Base-by-base conservation (phyloP, 1,140 invertebrate genomes). In the Bombus waltoni region DNA sequence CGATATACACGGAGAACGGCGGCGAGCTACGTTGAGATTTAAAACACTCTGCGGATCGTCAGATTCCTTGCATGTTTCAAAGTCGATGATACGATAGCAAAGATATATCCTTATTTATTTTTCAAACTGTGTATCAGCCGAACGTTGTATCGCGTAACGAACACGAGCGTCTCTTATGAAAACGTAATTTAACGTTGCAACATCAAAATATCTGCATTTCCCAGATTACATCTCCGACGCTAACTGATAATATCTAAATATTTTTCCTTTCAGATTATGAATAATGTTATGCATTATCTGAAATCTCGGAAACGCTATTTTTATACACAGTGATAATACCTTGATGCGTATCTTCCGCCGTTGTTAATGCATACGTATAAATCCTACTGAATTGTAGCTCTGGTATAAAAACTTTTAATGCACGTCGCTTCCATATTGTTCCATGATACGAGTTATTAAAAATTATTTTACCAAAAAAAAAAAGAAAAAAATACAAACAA, bases 221-320 rank as follows among this genome's bases (percentile, higher is more conserved):
- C n/a, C 35, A 32, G 22, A 70, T 78, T 83, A 70, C 22, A 15
- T 25, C 28, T 2, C 11, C 22, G 22, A 28, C 44, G 35, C 35
- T 22, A 40, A 42, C 3, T 40, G 35, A 62, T 62, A 4, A 70
- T 25, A 11, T 38, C 59, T 62, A 44, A 44, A 71, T 18, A 71
- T 70, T 83, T 77, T 57, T 66, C 13, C 38, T 47, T n/a, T 15
- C 40, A 3, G 11, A 22, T 22, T 70, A 9, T 25, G 47, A 40
- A 53, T 84, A 78, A 78, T n/a, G 38, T 3, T 32, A 44, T 15
- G 25, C 32, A 57, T 62, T 78, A 59, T 79, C 9, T 38, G 32
- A 44, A 53, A 44, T 57, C 42, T 83, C 59, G 44, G 11, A 40
- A 66, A 68, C 35, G 59, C 8, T 78, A 62, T 84, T 79, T 84